Percentiles rank a stretch among this genome's conserved stretches.
Evolutionary conservation across 2,888 invertebrate genomes (phyloP).

Genomic region (Piscicola geometra): DNA sequence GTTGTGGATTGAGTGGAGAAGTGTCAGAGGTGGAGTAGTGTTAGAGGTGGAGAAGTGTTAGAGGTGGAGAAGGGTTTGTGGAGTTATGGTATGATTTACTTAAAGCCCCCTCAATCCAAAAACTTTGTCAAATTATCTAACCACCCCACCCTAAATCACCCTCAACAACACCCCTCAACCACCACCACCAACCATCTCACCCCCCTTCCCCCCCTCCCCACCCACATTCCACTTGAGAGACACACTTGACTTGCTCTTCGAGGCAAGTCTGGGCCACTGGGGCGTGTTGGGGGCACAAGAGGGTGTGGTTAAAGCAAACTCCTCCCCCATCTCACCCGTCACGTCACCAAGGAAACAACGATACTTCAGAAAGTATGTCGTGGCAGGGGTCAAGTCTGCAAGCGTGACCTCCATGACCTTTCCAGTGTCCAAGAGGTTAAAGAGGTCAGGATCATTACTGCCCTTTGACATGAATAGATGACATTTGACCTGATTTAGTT

Average conservation of each 20-base stretch:
- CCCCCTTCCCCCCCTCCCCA: neutral
- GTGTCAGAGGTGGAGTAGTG: no score
- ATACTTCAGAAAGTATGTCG: slow-evolving; percentile 74
- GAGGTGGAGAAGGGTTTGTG: no score
- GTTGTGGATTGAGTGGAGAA: no score
- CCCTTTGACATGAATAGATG: neutral
- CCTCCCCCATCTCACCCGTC: slow-evolving; percentile 71
- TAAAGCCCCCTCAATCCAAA: no score
- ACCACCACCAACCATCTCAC: no score
- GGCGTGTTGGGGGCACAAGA: slow-evolving; percentile 73
- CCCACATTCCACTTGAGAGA: slow-evolving; percentile 57
- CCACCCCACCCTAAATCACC: neutral
- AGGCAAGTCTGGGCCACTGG: slow-evolving; percentile 66
- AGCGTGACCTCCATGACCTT: slow-evolving; percentile 60
- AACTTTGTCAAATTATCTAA: neutral
- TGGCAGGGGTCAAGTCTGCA: slow-evolving; percentile 79
- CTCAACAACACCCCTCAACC: no score
- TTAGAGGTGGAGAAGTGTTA: no score
- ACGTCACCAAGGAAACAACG: slow-evolving; percentile 56
- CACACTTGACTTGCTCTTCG: slow-evolving; percentile 67
- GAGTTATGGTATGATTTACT: no score
- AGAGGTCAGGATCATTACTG: neutral
- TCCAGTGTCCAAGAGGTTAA: slow-evolving; percentile 47
- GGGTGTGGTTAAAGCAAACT: slow-evolving; percentile 74
- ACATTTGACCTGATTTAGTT: slow-evolving; percentile 2